Conservation (phyloP, 1,140 invertebrate species). For the Leucophenga varia region DNA sequence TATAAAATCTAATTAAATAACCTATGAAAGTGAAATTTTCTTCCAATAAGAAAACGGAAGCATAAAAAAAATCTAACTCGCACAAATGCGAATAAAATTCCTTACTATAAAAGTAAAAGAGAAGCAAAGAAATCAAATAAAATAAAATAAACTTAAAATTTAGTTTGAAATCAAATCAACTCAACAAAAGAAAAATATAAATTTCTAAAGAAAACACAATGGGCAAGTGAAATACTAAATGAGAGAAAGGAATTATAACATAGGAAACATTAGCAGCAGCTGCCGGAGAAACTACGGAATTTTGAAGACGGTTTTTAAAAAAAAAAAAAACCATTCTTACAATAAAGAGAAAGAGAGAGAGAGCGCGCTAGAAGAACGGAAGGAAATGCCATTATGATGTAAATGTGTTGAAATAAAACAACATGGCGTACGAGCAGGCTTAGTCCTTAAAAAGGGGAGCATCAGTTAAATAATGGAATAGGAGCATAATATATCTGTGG, state of each 20-base stretch:
- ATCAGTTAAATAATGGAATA: no score
- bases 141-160: not conserved
- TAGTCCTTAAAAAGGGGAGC: no score
- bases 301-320: no score
- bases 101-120: constrained; percentile 11
- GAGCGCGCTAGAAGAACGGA: no score
- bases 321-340: no score
- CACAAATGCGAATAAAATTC: no score
- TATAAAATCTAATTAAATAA: no score
- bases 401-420: constrained; percentile 54
- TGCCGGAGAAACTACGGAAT: constrained; percentile 24
- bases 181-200: constrained; percentile 29
- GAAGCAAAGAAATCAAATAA: constrained; percentile 19
- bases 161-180: constrained; percentile 35
- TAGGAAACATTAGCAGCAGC: constrained; percentile 3
- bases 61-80: constrained; percentile 14
- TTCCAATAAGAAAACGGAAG: no score
- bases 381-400: constrained; percentile 54
- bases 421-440: constrained; percentile 51
- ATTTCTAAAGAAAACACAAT: constrained; percentile 45
- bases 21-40: no score
- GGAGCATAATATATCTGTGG: no score
- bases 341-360: no score
- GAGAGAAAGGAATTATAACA: constrained; percentile 17
- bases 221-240: constrained; percentile 16